phyloP scores from a whole-genome alignment of 2,888 invertebrate species.

The Sphaeridia pumilis region DNA sequence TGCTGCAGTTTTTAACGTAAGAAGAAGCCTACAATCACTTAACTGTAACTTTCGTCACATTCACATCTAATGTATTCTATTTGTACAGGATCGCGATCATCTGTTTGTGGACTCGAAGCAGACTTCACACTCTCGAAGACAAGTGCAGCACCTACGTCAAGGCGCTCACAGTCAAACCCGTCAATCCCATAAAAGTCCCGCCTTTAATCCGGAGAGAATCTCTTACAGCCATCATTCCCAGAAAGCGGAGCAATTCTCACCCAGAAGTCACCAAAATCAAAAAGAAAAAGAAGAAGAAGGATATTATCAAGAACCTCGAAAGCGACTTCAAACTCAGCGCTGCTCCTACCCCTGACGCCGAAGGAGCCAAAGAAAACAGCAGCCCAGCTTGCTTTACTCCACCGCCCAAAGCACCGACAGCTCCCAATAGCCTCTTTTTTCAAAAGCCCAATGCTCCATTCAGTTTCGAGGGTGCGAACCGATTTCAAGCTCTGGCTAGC shows the following conservation, averaged over 20 bases:
- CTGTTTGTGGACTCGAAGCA: slow-evolving; percentile 12
- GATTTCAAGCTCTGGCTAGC: slow-evolving; percentile 14
- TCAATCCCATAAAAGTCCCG: neutral
- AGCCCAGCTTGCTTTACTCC: neutral
- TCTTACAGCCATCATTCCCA: neutral
- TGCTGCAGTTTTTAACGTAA: slow-evolving; percentile 24
- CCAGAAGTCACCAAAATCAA: slow-evolving; percentile 15
- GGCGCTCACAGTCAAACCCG: neutral
- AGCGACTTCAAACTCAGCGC: neutral
- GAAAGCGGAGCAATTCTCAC: slow-evolving; percentile 16
- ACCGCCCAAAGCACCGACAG: too few relatives aligned
- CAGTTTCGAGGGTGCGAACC: neutral
- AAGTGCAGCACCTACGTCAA: neutral
- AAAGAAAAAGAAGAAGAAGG: slow-evolving; percentile 17
- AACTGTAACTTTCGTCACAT: too few relatives aligned
- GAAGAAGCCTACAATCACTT: neutral
- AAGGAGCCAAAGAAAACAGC: neutral
- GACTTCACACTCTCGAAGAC: slow-evolving; percentile 6
- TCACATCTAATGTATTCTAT: neutral
- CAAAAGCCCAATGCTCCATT: neutral
- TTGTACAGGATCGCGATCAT: slow-evolving; percentile 3
- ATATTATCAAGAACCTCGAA: slow-evolving; percentile 6
- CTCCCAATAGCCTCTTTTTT: neutral
- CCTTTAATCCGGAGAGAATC: neutral
- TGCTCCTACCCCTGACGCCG: neutral